Evolutionary conservation across 2,113 vertebrate genomes (phyloP).

Genomic region (Tragelaphus buxtoni): DNA sequence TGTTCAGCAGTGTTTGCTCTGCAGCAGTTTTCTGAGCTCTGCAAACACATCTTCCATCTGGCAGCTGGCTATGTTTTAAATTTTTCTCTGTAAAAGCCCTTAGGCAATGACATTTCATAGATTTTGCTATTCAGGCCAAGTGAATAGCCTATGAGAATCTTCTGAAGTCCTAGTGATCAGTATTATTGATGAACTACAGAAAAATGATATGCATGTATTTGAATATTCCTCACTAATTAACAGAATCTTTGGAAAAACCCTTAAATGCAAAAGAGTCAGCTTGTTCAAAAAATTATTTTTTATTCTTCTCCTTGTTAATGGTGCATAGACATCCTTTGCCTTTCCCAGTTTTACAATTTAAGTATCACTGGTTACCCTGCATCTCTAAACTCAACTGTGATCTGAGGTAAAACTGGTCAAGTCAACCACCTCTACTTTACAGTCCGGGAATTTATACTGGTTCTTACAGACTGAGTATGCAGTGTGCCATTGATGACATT

Average conservation of each 20-base stretch:
- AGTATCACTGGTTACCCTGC: background rate
- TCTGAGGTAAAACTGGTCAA: background rate
- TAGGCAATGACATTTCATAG: conserved; percentile 36
- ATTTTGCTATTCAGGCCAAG: conserved; percentile 43
- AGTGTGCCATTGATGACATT: background rate
- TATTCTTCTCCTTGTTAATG: background rate
- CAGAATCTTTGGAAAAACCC: background rate
- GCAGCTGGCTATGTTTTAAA: conserved; percentile 37
- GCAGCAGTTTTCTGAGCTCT: conserved; percentile 47
- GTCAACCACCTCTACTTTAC: background rate
- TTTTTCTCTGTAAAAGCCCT: conserved; percentile 11
- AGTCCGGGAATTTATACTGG: background rate
- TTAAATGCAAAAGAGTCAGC: background rate
- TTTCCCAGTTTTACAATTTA: background rate
- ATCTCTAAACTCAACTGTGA: background rate
- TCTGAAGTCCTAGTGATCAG: background rate
- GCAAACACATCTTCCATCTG: conserved; percentile 67
- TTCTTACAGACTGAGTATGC: background rate
- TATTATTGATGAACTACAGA: conserved; percentile 30
- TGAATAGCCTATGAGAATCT: conserved; percentile 10
- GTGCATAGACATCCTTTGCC: background rate
- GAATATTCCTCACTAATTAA: background rate
- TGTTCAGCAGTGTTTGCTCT: conserved; percentile 25
- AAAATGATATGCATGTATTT: background rate
- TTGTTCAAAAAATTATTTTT: background rate